These are phyloP conservation scores for Ochropleura leucogaster DNA, from an alignment of 2,888 invertebrate genomes.

Conservation along the genomic window DNA sequence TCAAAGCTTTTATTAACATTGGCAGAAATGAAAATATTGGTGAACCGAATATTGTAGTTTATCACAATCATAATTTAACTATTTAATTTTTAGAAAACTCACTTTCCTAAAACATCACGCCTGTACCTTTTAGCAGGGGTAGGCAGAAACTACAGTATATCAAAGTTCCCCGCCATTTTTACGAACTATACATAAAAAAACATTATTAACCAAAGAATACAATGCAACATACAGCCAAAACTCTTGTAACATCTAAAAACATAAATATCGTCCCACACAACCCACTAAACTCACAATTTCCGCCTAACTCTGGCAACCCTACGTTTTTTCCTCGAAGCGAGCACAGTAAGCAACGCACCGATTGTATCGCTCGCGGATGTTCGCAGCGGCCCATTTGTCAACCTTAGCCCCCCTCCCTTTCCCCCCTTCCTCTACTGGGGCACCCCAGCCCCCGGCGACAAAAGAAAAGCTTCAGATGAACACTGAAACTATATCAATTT, in stretches of 20 bases:
- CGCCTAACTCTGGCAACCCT: conserved; percentile 80
- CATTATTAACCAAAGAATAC: neutral
- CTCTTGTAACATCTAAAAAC: neutral
- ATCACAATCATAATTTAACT: neutral
- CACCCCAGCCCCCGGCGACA: conserved; percentile 73
- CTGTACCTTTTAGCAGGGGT: too few species aligned
- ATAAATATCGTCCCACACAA: conserved; percentile 1
- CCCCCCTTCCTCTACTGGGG: conserved; percentile 57
- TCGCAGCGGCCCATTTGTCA: conserved; percentile 91
- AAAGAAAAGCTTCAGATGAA: conserved; percentile 85
- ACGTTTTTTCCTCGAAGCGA: conserved; percentile 91
- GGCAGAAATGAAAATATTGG: neutral
- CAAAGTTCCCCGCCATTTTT: neutral
- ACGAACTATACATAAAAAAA: neutral
- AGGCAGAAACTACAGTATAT: neutral
- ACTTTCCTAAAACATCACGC: neutral
- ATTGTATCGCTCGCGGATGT: conserved; percentile 90
- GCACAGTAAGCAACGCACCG: conserved; percentile 91
- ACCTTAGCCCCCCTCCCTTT: conserved; percentile 83
- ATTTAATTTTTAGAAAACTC: neutral
- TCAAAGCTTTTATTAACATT: neutral
- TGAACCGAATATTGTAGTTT: neutral
- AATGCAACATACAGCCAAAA: neutral
- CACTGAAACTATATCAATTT: conserved; percentile 85
- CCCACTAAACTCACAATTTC: conserved; percentile 14